phyloP scores from a whole-genome alignment of 2,888 invertebrate genomes.

The Catocala nupta region DNA sequence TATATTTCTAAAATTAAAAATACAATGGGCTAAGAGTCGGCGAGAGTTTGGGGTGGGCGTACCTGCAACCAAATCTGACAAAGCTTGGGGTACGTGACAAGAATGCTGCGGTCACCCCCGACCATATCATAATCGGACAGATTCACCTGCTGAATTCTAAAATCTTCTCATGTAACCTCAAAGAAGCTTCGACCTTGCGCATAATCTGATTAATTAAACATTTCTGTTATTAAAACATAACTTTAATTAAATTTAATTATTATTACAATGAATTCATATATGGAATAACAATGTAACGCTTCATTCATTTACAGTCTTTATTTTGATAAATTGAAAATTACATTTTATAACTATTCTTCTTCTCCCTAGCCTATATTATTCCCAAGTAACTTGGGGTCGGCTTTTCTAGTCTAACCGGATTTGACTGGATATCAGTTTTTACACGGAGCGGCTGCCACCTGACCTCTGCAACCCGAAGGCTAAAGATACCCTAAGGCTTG shows the following conservation, averaged over 20 bases:
- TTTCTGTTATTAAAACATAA: slow-evolving; percentile 15
- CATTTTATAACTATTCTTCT: too few species aligned
- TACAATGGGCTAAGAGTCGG: slow-evolving; percentile 23
- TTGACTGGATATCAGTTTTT: too few species aligned
- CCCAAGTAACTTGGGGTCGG: too few species aligned
- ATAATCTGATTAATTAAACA: slow-evolving; percentile 29
- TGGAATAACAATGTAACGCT: too few species aligned
- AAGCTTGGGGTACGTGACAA: slow-evolving; percentile 74
- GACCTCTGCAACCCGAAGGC: too few species aligned
- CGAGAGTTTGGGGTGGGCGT: slow-evolving; percentile 55
- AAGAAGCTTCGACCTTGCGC: slow-evolving; percentile 31
- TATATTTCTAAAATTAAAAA: slow-evolving; percentile 16
- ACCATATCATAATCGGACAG: slow-evolving; percentile 74
- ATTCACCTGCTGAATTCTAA: slow-evolving; percentile 75
- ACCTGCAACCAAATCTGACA: slow-evolving; percentile 75
- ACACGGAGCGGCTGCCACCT: too few species aligned
- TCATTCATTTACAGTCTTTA: too few species aligned
- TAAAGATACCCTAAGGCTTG: too few species aligned
- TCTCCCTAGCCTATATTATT: too few species aligned
- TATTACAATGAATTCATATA: background rate
- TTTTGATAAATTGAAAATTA: too few species aligned
- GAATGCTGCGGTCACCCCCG: slow-evolving; percentile 68
- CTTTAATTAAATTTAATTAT: background rate
- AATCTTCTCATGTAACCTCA: slow-evolving; percentile 58
- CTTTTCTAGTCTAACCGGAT: too few species aligned